phyloP scores from a whole-genome alignment of 1,140 invertebrate species.

The Apis mellifera region DNA sequence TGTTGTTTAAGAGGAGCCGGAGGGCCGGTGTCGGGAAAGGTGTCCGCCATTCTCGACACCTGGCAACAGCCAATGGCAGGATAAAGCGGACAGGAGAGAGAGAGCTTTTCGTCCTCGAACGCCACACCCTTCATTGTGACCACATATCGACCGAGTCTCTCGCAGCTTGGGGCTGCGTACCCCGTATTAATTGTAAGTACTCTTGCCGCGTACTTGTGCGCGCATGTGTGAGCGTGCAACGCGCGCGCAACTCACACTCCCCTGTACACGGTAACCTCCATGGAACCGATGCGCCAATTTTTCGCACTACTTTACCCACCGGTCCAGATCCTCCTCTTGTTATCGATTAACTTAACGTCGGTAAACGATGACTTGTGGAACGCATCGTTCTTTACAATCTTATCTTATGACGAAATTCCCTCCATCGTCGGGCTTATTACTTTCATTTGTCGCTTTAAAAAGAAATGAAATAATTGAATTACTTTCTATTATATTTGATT shows the following conservation, averaged over 20 bases:
- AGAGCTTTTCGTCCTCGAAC: conserved; percentile 75
- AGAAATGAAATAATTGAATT: too few species aligned
- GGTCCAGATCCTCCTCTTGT: too few species aligned
- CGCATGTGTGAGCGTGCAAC: conserved; percentile 20
- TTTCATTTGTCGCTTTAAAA: too few species aligned
- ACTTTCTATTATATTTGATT: too few species aligned
- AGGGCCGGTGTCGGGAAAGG: conserved; percentile 52
- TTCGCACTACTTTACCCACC: too few species aligned
- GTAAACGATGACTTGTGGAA: too few species aligned
- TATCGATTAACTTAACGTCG: too few species aligned
- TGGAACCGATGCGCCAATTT: background rate
- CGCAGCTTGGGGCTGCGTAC: conserved; percentile 44
- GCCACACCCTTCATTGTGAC: conserved; percentile 79
- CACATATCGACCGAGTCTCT: conserved; percentile 74
- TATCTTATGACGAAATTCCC: too few species aligned
- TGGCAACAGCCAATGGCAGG: conserved; percentile 75
- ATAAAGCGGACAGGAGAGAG: conserved; percentile 69
- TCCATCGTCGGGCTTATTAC: too few species aligned
- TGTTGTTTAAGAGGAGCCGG: conserved; percentile 25
- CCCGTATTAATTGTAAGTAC: conserved; percentile 48
- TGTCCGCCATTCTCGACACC: conserved; percentile 76
- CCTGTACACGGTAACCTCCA: background rate
- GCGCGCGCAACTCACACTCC: background rate
- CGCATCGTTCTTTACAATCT: too few species aligned
- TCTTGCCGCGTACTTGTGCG: conserved; percentile 26